Conservation (phyloP, 1,140 invertebrate species). For the Brachionus paranguensis region DNA sequence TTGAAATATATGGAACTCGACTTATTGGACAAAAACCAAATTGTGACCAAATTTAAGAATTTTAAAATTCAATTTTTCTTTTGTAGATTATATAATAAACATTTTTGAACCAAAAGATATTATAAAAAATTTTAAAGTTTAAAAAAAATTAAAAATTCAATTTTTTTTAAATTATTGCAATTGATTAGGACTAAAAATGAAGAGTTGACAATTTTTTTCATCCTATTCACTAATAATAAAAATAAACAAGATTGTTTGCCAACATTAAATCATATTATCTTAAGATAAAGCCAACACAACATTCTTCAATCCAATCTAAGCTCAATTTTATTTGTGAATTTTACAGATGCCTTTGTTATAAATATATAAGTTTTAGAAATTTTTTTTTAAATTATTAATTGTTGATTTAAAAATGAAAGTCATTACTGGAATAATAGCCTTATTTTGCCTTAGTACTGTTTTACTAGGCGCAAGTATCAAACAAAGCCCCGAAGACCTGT, state of each 20-base stretch:
- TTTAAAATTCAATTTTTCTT: neutral
- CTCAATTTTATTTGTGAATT: neutral
- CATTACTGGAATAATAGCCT: neutral
- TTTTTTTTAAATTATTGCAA: no score
- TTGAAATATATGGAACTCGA: conserved; percentile 29
- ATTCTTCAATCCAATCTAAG: neutral
- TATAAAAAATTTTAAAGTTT: no score
- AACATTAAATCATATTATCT: neutral
- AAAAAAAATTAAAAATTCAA: no score
- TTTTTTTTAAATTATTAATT: neutral
- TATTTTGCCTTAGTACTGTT: neutral
- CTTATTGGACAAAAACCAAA: conserved; percentile 4
- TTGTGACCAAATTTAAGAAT: neutral
- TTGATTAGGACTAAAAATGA: no score
- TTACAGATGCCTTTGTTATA: neutral
- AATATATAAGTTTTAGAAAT: neutral
- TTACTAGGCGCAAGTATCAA: neutral
- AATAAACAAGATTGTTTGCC: no score
- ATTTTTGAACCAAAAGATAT: no score
- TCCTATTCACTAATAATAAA: no score
- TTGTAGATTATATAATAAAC: no score
- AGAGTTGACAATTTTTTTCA: no score
- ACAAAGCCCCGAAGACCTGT: neutral
- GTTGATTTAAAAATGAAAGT: neutral
- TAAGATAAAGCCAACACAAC: neutral